Conservation (phyloP, 2,113 vertebrate species). For the Oophaga pumilio region DNA sequence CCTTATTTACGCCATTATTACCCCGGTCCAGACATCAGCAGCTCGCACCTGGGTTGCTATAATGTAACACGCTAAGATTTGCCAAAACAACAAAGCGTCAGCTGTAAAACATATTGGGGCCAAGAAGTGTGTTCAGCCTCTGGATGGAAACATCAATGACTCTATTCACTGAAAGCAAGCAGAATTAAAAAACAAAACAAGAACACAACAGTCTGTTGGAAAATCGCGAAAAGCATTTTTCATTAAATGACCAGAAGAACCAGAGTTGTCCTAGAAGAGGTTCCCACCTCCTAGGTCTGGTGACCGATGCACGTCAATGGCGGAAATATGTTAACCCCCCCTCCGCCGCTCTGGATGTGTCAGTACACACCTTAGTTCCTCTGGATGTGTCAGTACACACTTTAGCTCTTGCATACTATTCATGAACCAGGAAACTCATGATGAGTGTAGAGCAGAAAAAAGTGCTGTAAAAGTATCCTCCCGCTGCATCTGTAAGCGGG, state of each 20-base stretch:
- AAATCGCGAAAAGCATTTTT: too few species aligned
- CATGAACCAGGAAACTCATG: not conserved
- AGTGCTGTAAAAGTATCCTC: too few species aligned
- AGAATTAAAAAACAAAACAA: not conserved
- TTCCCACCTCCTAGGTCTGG: too few species aligned
- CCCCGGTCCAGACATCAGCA: too few species aligned
- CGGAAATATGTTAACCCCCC: too few species aligned
- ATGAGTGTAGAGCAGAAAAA: not conserved
- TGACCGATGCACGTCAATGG: too few species aligned
- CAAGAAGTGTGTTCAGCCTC: not conserved
- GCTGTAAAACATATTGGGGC: too few species aligned
- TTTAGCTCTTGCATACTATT: not conserved
- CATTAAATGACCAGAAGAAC: too few species aligned
- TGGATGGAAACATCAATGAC: not conserved
- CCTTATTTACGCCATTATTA: too few species aligned
- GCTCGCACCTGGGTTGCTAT: too few species aligned
- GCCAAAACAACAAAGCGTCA: too few species aligned
- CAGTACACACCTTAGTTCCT: not conserved
- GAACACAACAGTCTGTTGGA: not conserved
- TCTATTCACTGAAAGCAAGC: not conserved
- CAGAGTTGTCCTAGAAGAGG: too few species aligned
- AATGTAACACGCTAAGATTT: not conserved
- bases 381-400: not conserved
- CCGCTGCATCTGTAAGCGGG: not conserved
- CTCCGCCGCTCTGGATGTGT: not conserved